Evolutionary conservation across 1,140 invertebrate species (phyloP).

Genomic region (Drosophila baimaii): DNA sequence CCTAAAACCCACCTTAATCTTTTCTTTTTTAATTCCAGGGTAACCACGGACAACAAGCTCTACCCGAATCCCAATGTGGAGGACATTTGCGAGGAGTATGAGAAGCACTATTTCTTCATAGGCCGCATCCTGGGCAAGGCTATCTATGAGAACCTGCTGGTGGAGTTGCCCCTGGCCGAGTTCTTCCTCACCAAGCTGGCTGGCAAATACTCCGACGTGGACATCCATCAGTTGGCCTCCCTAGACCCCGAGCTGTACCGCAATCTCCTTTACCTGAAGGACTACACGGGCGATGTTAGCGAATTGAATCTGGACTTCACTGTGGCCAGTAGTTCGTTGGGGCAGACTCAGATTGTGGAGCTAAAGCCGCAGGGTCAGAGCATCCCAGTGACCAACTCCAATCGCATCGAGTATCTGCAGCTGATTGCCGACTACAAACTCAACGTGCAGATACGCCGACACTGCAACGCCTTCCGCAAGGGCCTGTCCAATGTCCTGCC

Average conservation of each 20-base stretch:
- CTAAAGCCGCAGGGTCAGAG: constrained; percentile 95
- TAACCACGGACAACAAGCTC: constrained; percentile 96
- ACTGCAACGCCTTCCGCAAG: constrained; percentile 93
- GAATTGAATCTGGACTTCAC: constrained; percentile 97
- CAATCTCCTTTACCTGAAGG: constrained; percentile 94
- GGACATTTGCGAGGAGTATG: constrained; percentile 92
- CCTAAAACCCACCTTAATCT: background rate
- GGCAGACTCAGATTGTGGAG: constrained; percentile 94
- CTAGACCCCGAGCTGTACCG: constrained; percentile 96
- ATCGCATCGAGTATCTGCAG: constrained; percentile 98
- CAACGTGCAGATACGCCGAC: constrained; percentile 94
- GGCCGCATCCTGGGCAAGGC: constrained; percentile 98
- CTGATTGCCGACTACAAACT: constrained; percentile 98
- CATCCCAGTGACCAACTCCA: constrained; percentile 95
- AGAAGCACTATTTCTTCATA: constrained; percentile 97
- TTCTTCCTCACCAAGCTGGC: constrained; percentile 96
- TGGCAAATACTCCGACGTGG: constrained; percentile 91
- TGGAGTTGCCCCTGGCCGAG: constrained; percentile 96
- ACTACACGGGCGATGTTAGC: constrained; percentile 91
- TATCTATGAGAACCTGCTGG: constrained; percentile 96
- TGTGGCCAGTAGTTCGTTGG: constrained; percentile 94
- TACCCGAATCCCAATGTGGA: constrained; percentile 98
- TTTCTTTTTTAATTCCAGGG: constrained; percentile 69
- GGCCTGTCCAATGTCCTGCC: constrained; percentile 95
- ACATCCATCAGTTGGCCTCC: constrained; percentile 96